Conservation (phyloP, 2,888 invertebrate genomes). For the Aelia acuminata region DNA sequence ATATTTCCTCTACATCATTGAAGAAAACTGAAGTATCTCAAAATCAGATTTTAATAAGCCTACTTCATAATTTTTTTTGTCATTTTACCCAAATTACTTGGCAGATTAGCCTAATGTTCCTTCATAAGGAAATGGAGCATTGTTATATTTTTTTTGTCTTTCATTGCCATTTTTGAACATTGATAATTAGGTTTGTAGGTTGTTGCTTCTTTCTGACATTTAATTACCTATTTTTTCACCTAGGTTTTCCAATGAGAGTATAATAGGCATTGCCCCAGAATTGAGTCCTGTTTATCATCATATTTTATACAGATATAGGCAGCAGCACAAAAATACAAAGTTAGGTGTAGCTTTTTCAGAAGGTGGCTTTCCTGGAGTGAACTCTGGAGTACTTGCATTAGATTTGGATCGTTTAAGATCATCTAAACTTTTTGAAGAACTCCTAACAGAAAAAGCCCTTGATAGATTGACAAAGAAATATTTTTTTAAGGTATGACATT, state of each 20-base stretch:
- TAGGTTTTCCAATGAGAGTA: constrained; percentile 62
- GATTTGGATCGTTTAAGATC: constrained; percentile 77
- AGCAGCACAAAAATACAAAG: constrained; percentile 69
- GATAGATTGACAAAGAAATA: constrained; percentile 75
- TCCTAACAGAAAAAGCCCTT: constrained; percentile 73
- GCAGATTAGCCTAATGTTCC: no score
- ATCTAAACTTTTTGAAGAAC: constrained; percentile 75
- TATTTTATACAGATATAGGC: constrained; percentile 76
- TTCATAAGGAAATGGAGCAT: no score
- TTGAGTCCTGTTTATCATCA: constrained; percentile 85
- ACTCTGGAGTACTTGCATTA: constrained; percentile 84
- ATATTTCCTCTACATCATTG: background rate
- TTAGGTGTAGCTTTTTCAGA: constrained; percentile 68
- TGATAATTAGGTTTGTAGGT: no score
- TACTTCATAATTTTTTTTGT: no score
- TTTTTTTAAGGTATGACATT: constrained; percentile 72
- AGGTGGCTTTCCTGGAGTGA: constrained; percentile 81
- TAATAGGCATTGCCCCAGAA: constrained; percentile 82
- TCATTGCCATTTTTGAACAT: no score
- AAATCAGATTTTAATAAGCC: no score
- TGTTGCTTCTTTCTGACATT: constrained; percentile 72
- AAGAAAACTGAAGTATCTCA: no score
- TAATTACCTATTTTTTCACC: background rate
- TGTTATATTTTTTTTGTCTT: no score
- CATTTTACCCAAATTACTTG: no score